Evolutionary conservation across 2,797 vertebrate species (phyloP).

Genomic region (Periparus ater): DNA sequence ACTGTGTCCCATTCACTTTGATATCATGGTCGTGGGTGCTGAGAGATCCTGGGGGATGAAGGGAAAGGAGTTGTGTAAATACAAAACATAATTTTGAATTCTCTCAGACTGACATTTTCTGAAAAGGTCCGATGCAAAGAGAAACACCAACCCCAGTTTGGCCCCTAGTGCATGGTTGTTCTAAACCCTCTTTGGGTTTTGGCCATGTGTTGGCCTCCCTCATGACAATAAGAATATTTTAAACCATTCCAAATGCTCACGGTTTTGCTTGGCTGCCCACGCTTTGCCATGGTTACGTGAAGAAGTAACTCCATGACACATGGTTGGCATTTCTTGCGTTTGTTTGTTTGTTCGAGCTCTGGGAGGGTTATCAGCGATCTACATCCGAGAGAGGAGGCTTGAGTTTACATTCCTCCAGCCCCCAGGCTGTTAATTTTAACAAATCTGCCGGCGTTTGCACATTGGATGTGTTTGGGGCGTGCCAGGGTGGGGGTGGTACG

Average conservation of each 20-base stretch:
- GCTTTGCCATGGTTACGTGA: slow-evolving; percentile 56
- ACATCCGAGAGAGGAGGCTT: slow-evolving; percentile 68
- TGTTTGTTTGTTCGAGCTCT: slow-evolving; percentile 63
- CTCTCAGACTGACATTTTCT: not conserved
- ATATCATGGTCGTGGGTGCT: not conserved
- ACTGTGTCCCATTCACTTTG: not conserved
- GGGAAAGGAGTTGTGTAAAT: not conserved
- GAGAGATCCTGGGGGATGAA: not conserved
- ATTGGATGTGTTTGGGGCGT: slow-evolving; percentile 20
- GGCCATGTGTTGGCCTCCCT: not conserved
- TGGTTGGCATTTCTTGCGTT: slow-evolving; percentile 67
- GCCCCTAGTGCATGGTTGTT: not conserved
- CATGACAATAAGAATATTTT: not conserved
- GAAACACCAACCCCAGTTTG: not conserved
- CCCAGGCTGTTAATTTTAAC: slow-evolving; percentile 67
- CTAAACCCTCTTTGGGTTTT: not conserved
- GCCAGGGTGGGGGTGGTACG: slow-evolving; percentile 63
- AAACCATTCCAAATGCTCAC: not conserved
- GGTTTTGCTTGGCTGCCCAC: slow-evolving; percentile 2
- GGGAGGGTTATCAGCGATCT: slow-evolving; percentile 46
- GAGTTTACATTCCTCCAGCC: slow-evolving; percentile 45
- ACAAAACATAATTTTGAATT: not conserved
- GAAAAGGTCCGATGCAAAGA: not conserved
- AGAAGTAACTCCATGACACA: slow-evolving; percentile 69
- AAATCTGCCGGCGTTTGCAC: slow-evolving; percentile 31